Conservation (phyloP, 1,140 invertebrate species). For the Venustaconcha ellipsiformis region DNA sequence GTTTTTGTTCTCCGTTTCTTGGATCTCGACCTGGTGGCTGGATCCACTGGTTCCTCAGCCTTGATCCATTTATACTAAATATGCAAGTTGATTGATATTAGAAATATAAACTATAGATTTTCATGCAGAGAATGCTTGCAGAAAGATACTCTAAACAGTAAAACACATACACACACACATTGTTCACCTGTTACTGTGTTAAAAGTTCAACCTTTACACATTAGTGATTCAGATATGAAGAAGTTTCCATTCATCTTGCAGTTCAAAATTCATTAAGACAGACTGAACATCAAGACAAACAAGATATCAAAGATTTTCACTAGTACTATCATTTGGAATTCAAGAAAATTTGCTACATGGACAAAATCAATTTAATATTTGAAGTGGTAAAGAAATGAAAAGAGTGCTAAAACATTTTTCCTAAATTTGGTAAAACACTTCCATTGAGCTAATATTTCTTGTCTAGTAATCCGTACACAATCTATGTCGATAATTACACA, state of each 20-base stretch:
- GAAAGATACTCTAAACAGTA: background rate
- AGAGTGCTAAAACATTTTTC: too few species aligned
- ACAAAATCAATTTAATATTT: too few species aligned
- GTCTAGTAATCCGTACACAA: too few species aligned
- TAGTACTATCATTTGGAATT: too few species aligned
- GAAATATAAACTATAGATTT: background rate
- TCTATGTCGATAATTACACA: too few species aligned
- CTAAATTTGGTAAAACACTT: too few species aligned
- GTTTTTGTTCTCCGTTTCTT: slow-evolving; percentile 52
- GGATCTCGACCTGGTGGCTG: slow-evolving; percentile 15
- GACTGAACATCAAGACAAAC: too few species aligned
- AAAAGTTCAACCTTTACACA: background rate
- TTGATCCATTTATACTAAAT: slow-evolving; percentile 66
- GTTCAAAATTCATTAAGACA: background rate
- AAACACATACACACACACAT: background rate
- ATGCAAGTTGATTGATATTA: slow-evolving; percentile 8
- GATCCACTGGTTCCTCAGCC: slow-evolving; percentile 49
- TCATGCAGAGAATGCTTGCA: background rate
- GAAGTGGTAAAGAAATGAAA: too few species aligned
- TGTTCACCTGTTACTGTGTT: background rate
- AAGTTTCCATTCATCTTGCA: background rate
- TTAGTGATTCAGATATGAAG: background rate
- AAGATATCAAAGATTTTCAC: too few species aligned
- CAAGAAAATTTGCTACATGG: too few species aligned
- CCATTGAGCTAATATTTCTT: too few species aligned